Evolutionary conservation across 1,140 invertebrate species (phyloP), one percentile per base, ranked within the genome.

Genomic region (Magallana angulata): DNA sequence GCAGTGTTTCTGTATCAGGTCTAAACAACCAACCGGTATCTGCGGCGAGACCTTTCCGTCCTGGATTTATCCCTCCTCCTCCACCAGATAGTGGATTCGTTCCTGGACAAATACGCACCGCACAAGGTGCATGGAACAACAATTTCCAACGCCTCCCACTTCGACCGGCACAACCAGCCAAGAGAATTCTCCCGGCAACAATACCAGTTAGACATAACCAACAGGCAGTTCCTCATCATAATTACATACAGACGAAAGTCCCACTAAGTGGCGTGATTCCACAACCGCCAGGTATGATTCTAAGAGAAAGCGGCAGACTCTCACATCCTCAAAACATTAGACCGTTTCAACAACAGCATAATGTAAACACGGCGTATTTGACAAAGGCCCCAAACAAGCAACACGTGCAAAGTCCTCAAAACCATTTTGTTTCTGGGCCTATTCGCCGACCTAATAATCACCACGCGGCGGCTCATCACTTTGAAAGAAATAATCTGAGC

Each of bases 181-280:
- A 48, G 36, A 48, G 5, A 48, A 48, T 48, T 4, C 36, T 48
- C 5, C 36, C 2, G 5, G 36, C 36, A 48, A 48, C 36, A 48
- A 0, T 76, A 48, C 36, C 36, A 4, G 36, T 48, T 48, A 48
- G 36, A 48, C 36, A 48, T 48, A 48, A 48, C 5, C 36, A 4
- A 7, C 18, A 76, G 36, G 60, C n/a, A 64, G 18, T 64, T 7
- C 5, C 60, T 14, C 60, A 76, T 18, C 24, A 12, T 18, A 76
- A 76, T 30, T 76, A 76, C 68, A 76, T 76, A 1, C 68, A 76
- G 14, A 24, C 68, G 36, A 76, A 76, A 30, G 68, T 76, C 12
- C 68, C 68, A 76, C 18, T 36, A 24, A 76, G 24, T 30, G 68
- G 24, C 5, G 68, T 76, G 24, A 76, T 76, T 30, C 68, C 68